Percentiles rank a stretch among this genome's conserved stretches.
phyloP scores from a whole-genome alignment of 2,113 vertebrate species.

The Pantherophis guttatus region DNA sequence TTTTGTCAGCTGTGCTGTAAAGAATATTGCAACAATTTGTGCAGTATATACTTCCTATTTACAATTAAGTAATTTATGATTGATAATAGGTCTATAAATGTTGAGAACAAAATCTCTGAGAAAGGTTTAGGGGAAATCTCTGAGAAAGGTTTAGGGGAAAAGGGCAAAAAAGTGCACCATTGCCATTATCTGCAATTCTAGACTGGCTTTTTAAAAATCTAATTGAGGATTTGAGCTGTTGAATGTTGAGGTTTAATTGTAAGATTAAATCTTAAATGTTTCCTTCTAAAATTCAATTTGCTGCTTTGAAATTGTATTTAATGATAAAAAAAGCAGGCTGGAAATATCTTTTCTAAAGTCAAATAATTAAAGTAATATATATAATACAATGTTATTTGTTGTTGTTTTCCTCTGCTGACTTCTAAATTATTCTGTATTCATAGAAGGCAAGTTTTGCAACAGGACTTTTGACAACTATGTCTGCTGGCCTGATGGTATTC shows the following conservation, averaged over 20 bases:
- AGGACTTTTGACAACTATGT: conserved; percentile 88
- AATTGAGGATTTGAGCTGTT: not conserved
- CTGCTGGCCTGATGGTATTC: conserved; percentile 88
- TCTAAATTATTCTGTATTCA: conserved; percentile 30
- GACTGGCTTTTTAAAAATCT: not conserved
- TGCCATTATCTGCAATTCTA: not conserved
- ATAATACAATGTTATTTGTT: not conserved
- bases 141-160: too few species aligned
- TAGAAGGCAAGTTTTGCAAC: conserved; percentile 88
- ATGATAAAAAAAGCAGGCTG: not conserved
- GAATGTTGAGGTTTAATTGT: not conserved
- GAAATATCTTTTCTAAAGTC: not conserved
- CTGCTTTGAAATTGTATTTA: not conserved
- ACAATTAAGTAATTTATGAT: not conserved
- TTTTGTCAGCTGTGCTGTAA: not conserved
- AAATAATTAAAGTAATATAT: not conserved
- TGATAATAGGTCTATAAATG: not conserved
- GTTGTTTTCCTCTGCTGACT: conserved; percentile 3
- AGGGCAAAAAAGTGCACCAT: not conserved
- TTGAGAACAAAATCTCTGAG: not conserved
- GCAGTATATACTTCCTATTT: not conserved
- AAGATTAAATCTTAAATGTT: not conserved
- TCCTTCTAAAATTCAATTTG: not conserved
- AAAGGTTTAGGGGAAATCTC: not conserved
- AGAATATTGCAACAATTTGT: not conserved